These are phyloP conservation scores for Andrena camellia DNA, from an alignment of 2,888 invertebrate genomes.

Conservation along the genomic window DNA sequence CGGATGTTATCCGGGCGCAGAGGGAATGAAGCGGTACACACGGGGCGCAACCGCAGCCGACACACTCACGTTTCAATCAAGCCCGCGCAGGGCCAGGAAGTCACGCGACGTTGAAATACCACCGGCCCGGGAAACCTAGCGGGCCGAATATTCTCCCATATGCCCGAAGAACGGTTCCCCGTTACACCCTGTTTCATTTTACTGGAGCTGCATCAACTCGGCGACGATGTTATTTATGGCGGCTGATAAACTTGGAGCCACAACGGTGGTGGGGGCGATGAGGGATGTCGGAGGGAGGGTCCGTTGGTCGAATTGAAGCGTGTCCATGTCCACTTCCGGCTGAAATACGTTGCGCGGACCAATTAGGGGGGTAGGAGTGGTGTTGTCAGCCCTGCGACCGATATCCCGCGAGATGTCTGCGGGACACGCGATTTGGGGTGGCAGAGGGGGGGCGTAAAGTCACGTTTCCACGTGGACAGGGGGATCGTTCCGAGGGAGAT, in stretches of 20 bases:
- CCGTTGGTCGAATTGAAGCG: conserved; percentile 6
- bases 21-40: conserved; percentile 23
- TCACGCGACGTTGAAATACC: conserved; percentile 57
- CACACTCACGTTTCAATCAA: conserved; percentile 55
- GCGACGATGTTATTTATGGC: conserved; percentile 23
- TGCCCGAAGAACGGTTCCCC: not conserved
- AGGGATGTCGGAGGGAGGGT: not conserved
- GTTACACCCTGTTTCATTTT: conserved; percentile 11
- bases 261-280: no score
- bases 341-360: conserved; percentile 17
- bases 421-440: not conserved
- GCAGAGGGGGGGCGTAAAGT: not conserved
- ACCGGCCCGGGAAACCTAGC: conserved; percentile 2
- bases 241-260: conserved; percentile 11
- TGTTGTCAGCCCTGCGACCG: conserved; percentile 9
- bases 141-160: conserved; percentile 34
- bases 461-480: not conserved
- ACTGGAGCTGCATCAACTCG: not conserved
- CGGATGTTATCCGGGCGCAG: conserved; percentile 30
- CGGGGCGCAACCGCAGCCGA: conserved; percentile 36
- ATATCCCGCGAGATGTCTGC: not conserved
- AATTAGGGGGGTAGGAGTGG: conserved; percentile 21
- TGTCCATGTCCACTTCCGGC: conserved; percentile 15
- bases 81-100: conserved; percentile 41
- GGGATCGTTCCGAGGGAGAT: no score